phyloP scores from a whole-genome alignment of 1,140 invertebrate genomes.

The Glossosoma conforme region DNA sequence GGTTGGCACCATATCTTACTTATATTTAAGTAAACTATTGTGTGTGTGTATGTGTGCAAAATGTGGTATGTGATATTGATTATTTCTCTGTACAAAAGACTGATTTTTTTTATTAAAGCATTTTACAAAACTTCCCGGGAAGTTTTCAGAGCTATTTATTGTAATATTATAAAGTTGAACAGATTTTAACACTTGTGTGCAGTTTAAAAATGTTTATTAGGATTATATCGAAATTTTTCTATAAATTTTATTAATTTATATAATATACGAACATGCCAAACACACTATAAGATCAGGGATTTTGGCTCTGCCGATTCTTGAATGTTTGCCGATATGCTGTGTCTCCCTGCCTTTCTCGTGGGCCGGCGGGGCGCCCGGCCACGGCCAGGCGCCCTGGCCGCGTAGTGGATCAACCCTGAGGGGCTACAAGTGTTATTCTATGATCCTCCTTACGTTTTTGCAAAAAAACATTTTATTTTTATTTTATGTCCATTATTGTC shows the following conservation, averaged over 20 bases:
- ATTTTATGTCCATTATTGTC: conserved; percentile 17
- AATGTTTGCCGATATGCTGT: conserved; percentile 31
- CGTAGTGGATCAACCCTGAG: conserved; percentile 15
- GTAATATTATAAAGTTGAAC: conserved; percentile 26
- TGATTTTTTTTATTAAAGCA: conserved; percentile 53
- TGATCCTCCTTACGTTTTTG: conserved; percentile 18
- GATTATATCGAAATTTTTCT: conserved; percentile 31
- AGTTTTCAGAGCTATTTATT: conserved; percentile 31
- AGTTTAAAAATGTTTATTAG: conserved; percentile 31
- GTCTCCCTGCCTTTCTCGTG: conserved; percentile 30
- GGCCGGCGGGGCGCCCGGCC: conserved; percentile 16
- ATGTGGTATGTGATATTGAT: conserved; percentile 40
- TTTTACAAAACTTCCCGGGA: conserved; percentile 30
- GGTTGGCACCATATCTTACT: conserved; percentile 55
- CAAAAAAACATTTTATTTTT: conserved; percentile 16
- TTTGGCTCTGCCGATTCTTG: conserved; percentile 30
- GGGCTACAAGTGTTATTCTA: conserved; percentile 18
- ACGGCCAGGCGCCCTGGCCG: conserved; percentile 13
- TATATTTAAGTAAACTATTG: conserved; percentile 50
- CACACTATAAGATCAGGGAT: conserved; percentile 30
- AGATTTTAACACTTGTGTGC: conserved; percentile 30
- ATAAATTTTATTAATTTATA: conserved; percentile 30
- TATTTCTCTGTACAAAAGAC: conserved; percentile 51
- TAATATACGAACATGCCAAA: conserved; percentile 31
- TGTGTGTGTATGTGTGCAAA: conserved; percentile 39